These are phyloP conservation scores for Leptopilina boulardi DNA, from an alignment of 1,140 invertebrate species.

Conservation along the genomic window DNA sequence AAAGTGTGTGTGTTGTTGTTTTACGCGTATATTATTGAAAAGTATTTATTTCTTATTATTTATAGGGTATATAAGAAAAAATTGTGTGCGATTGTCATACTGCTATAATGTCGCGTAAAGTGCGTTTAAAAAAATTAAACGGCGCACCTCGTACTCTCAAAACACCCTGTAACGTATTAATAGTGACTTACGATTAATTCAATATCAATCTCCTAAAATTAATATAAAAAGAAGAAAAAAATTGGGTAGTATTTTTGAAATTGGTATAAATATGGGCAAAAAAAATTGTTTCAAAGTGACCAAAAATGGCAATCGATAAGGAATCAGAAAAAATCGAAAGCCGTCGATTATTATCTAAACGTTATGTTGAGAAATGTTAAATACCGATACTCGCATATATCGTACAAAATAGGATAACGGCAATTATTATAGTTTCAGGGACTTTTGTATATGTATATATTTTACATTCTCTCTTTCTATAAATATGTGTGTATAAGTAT, in stretches of 20 bases:
- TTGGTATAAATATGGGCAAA: too few relatives aligned
- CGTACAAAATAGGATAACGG: constrained; percentile 11
- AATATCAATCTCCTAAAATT: background rate
- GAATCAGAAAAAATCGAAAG: background rate
- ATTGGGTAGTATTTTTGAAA: too few relatives aligned
- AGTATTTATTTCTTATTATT: constrained; percentile 1
- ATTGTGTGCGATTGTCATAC: constrained; percentile 29
- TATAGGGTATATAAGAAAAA: constrained; percentile 25
- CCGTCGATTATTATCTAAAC: background rate
- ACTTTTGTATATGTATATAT: background rate
- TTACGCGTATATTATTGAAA: background rate
- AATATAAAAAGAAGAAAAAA: background rate
- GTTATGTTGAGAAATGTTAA: background rate
- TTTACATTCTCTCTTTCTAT: too few relatives aligned
- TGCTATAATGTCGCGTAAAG: background rate
- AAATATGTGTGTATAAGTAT: background rate
- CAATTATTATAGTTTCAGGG: constrained; percentile 1
- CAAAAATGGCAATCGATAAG: too few relatives aligned
- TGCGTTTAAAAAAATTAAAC: constrained; percentile 5
- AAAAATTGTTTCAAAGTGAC: background rate
- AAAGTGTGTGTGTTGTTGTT: background rate
- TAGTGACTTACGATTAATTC: background rate
- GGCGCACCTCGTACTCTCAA: background rate
- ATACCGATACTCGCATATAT: background rate
- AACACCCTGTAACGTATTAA: constrained; percentile 10